Base-by-base conservation (phyloP, 2,113 vertebrate genomes). In the Cromileptes altivelis region DNA sequence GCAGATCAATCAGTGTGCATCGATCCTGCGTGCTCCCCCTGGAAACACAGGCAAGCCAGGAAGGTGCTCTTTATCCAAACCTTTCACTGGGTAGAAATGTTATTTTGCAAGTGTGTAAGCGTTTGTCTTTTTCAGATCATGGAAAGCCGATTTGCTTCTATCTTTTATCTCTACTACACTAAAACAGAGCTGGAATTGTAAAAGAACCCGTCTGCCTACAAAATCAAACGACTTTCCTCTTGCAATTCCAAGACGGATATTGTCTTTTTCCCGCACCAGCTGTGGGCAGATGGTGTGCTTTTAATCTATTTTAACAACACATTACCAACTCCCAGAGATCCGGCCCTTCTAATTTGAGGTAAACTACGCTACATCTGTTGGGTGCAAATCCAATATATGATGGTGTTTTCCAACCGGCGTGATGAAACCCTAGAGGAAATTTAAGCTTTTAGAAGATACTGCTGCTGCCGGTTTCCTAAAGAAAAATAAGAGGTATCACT, bases 1-100 rank as follows among this genome's bases (percentile, higher is more conserved):
- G 91, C 89, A 88, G 92, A 94, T 93, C 85, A 76, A 81, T 81
- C 84, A 78, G 81, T 58, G 70, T 3, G 70, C 87, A 93, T 92
- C 52, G 89, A 94, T 92, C 78, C 75, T 55, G 40, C n/a, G 0
- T 1, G 63, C 78, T 70, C 55, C 45, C 45, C 40, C 80, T 67
- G 58, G 83, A 85, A 91, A 73, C 73, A 72, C 78, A 70, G 57
- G 50, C 37, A 17, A 61, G 61, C 45, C 50, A 6, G 56, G 23
- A 40, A 23, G 15, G 69, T 2, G 9, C 37, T 83, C 42, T 88
- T 74, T 60, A 55, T 61, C 60, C 55, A 71, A 12, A 4, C 65
- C 50, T 21, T 17, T 64, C 37, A 47, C 17, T 3, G 14, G 9
- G 14, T 40, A 62, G 50, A 47, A 18, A 9, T 9, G 5, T 18